Evolutionary conservation across 2,113 vertebrate species (phyloP).

Genomic region (Sebastes fasciatus): DNA sequence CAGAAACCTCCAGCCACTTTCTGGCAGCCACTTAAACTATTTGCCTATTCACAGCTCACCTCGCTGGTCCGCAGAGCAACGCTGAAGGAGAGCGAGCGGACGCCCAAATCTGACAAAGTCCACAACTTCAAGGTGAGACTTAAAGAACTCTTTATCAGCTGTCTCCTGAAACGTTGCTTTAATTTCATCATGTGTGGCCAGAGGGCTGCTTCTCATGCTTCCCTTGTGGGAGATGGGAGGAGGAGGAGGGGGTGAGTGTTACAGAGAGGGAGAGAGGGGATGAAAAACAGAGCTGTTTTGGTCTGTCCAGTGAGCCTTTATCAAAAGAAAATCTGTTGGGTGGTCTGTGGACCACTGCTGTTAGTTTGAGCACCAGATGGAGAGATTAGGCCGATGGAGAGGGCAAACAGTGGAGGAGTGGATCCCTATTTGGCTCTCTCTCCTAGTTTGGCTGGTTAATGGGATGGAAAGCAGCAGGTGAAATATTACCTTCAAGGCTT

Average conservation of each 20-base stretch:
- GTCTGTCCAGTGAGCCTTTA: constrained; percentile 64
- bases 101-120: constrained; percentile 95
- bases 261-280: constrained; percentile 35
- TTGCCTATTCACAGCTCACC: constrained; percentile 99
- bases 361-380: constrained; percentile 79
- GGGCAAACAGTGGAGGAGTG: constrained; percentile 76
- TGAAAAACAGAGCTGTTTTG: constrained; percentile 72
- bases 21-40: constrained; percentile 99
- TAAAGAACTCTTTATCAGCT: neutral
- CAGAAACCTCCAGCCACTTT: constrained; percentile 90
- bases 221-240: constrained; percentile 27
- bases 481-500: constrained; percentile 59
- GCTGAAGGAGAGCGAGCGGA: constrained; percentile 94
- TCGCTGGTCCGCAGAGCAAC: constrained; percentile 94
- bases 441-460: constrained; percentile 80
- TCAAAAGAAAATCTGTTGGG: constrained; percentile 79
- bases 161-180: constrained; percentile 16
- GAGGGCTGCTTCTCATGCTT: constrained; percentile 35
- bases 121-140: constrained; percentile 99
- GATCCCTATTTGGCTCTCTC: constrained; percentile 79
- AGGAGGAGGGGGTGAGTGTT: constrained; percentile 11
- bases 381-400: constrained; percentile 75
- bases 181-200: constrained; percentile 66
- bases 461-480: constrained; percentile 75
- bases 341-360: constrained; percentile 67